These are phyloP conservation scores for Atethmia centrago DNA, from an alignment of 2,888 invertebrate species.

Conservation along the genomic window DNA sequence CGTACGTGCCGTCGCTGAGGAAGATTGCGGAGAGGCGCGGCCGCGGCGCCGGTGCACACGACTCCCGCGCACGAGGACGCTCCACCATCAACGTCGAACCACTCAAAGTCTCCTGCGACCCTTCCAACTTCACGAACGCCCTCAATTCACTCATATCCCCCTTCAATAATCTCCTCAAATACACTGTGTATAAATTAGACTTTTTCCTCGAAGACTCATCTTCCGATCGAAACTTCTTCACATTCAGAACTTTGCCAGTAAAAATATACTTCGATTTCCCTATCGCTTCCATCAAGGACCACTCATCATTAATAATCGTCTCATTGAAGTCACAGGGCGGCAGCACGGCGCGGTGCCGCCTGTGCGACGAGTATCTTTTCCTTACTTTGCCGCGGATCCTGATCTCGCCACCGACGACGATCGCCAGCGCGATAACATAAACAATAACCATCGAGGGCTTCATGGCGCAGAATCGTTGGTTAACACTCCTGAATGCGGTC, in stretches of 20 bases:
- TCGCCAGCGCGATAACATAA: conserved; percentile 85
- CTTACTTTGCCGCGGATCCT: conserved; percentile 88
- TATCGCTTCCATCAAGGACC: conserved; percentile 89
- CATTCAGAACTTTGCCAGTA: conserved; percentile 88
- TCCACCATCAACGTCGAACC: conserved; percentile 85
- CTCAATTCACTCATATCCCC: conserved; percentile 84
- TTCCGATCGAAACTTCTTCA: conserved; percentile 82
- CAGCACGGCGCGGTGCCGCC: conserved; percentile 84
- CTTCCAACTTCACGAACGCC: conserved; percentile 81
- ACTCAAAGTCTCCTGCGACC: conserved; percentile 79
- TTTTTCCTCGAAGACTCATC: conserved; percentile 76
- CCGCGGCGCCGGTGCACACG: conserved; percentile 85
- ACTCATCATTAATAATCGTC: conserved; percentile 88
- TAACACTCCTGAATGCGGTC: conserved; percentile 81
- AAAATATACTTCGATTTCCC: conserved; percentile 88
- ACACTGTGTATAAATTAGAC: conserved; percentile 86
- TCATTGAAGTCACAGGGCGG: conserved; percentile 88
- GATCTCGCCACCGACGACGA: conserved; percentile 84
- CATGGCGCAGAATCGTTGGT: conserved; percentile 82
- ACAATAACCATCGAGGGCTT: conserved; percentile 84
- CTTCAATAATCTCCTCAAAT: conserved; percentile 86
- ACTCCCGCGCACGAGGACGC: conserved; percentile 79
- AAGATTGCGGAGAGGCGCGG: conserved; percentile 88
- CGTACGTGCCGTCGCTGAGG: conserved; percentile 81
- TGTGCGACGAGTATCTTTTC: conserved; percentile 83